phyloP scores from a whole-genome alignment of 2,888 invertebrate species.

The Rhyacophila evoluta region DNA sequence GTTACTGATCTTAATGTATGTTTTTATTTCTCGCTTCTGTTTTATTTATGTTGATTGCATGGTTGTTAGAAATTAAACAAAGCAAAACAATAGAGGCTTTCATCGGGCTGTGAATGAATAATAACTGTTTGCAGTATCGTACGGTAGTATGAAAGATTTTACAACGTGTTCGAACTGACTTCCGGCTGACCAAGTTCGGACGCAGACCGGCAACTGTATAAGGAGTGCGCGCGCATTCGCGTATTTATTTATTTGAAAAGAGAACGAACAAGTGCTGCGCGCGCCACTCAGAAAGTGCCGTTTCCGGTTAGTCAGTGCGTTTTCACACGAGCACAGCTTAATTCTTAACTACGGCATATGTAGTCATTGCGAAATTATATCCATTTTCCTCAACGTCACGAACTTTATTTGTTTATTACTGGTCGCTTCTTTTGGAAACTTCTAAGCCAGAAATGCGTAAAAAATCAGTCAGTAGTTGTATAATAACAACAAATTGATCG shows the following conservation, averaged over 20 bases:
- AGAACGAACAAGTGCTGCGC: constrained; percentile 21
- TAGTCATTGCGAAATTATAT: no score
- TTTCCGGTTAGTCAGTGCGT: constrained; percentile 31
- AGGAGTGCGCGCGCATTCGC: constrained; percentile 27
- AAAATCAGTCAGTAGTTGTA: no score
- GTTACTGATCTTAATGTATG: no score
- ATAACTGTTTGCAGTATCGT: not conserved
- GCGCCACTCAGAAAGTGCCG: constrained; percentile 28
- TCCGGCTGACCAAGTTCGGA: constrained; percentile 43
- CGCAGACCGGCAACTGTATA: constrained; percentile 30
- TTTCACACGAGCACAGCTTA: not conserved
- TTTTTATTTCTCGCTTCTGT: no score
- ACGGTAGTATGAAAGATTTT: not conserved
- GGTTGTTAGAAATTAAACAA: no score
- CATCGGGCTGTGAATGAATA: not conserved
- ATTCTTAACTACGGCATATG: not conserved
- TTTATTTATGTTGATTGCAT: no score
- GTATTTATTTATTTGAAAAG: constrained; percentile 31
- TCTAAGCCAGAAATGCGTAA: no score
- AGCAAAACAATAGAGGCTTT: not conserved
- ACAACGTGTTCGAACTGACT: not conserved
- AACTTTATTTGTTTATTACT: no score
- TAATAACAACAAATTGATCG: no score
- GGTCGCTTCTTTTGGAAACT: no score
- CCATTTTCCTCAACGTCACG: no score